Conservation (phyloP, 2,888 invertebrate genomes). For the Chymomyza fuscimana region DNA sequence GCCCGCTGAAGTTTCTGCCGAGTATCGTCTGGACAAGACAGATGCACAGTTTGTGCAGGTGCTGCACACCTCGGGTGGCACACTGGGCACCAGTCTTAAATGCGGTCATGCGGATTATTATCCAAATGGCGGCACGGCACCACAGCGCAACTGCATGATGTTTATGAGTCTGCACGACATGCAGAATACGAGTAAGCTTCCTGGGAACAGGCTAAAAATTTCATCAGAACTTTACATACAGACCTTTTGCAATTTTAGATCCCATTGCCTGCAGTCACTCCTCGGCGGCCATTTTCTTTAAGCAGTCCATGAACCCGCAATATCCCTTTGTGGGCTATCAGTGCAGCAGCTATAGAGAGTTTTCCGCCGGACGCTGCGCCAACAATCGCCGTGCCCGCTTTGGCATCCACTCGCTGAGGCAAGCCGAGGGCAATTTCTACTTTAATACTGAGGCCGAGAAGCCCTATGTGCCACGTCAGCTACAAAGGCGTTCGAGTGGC, state of each 20-base stretch:
- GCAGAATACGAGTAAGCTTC: slow-evolving; percentile 71
- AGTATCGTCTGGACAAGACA: slow-evolving; percentile 72
- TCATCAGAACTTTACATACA: too few relatives aligned
- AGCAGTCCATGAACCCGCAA: slow-evolving; percentile 76
- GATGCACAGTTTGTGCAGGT: slow-evolving; percentile 78
- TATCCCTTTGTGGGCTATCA: slow-evolving; percentile 73
- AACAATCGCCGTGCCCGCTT: slow-evolving; percentile 71
- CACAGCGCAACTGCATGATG: slow-evolving; percentile 75
- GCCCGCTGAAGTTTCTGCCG: slow-evolving; percentile 72
- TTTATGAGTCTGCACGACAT: slow-evolving; percentile 67
- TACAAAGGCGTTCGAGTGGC: slow-evolving; percentile 6
- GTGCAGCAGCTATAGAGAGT: slow-evolving; percentile 72
- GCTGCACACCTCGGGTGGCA: slow-evolving; percentile 77
- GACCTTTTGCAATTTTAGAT: slow-evolving; percentile 54
- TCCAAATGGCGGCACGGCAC: slow-evolving; percentile 77
- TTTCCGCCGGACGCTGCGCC: slow-evolving; percentile 61
- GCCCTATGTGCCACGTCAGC: slow-evolving; percentile 61
- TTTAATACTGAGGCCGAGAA: slow-evolving; percentile 65
- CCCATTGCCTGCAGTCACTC: slow-evolving; percentile 77
- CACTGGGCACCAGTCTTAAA: slow-evolving; percentile 74
- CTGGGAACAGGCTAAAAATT: background rate
- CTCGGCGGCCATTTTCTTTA: slow-evolving; percentile 77
- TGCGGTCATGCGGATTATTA: slow-evolving; percentile 79
- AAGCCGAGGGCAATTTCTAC: slow-evolving; percentile 69
- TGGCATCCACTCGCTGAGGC: slow-evolving; percentile 75